phyloP scores from a whole-genome alignment of 1,140 invertebrate species.

The Heliothis subflexa region DNA sequence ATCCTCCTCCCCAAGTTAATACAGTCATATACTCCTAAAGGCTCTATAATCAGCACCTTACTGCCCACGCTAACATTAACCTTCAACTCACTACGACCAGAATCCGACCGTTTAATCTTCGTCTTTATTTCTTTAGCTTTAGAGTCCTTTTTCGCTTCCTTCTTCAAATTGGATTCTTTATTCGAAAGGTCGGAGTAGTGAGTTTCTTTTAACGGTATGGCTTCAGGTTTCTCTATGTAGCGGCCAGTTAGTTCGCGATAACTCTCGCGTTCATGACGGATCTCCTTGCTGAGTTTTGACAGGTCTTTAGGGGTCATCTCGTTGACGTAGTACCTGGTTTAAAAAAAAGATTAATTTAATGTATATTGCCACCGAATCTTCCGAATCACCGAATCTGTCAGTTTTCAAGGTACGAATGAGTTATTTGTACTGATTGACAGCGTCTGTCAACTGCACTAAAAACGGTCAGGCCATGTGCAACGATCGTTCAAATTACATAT shows the following conservation, averaged over 20 bases:
- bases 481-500: too few relatives aligned
- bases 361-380: neutral
- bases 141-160: constrained; percentile 75
- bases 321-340: constrained; percentile 75
- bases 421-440: too few relatives aligned
- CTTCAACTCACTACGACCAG: constrained; percentile 85
- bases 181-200: constrained; percentile 78
- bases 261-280: constrained; percentile 81
- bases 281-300: constrained; percentile 81
- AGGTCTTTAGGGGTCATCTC: constrained; percentile 82
- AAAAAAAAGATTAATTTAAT: neutral
- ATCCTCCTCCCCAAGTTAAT: constrained; percentile 95
- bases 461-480: too few relatives aligned
- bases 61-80: constrained; percentile 81
- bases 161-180: constrained; percentile 74
- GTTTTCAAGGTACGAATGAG: too few relatives aligned
- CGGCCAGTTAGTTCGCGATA: constrained; percentile 83
- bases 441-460: too few relatives aligned
- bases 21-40: constrained; percentile 92
- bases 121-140: constrained; percentile 77
- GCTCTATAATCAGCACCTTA: constrained; percentile 87
- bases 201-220: constrained; percentile 72
- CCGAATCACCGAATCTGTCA: too few relatives aligned
- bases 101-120: constrained; percentile 82
- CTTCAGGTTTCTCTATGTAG: constrained; percentile 79